Base-by-base conservation (phyloP, 2,888 invertebrate species). In the Dryadula phaetusa region DNA sequence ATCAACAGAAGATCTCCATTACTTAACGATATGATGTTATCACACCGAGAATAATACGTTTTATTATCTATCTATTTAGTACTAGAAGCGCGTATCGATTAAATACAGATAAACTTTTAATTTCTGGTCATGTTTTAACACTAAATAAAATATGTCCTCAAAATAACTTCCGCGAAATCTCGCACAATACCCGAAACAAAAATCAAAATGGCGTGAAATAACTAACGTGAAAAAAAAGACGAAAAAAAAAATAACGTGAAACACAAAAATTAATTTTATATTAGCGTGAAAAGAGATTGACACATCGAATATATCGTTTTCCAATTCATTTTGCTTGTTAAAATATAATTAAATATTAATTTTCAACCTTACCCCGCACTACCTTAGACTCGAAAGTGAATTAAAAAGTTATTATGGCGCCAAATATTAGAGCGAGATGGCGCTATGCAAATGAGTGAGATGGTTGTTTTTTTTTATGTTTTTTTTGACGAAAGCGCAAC, bases 231-330 rank as follows among this genome's bases (percentile, higher is more conserved):
- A 34, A 8, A 34, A 34, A 10, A 2, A 34, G 34, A 6, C 6
- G 10, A 34, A 34, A 47, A 32, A 52, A 52, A 25, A 56, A 22
- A 56, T 8, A n/a, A 22, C 16, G 16, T 25, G 37, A 62, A 44
- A 42, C 81, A 80, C 73, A 84, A 84, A 84, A 87, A 91, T 90
- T 90, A 90, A 92, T 88, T 90, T 88, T 83, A 88, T 88, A 91
- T 90, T 90, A 90, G 82, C 82, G 80, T 77, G 87, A 91, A 90
- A 87, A 84, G 86, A 88, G 88, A 90, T 88, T 86, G 92, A 92
- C 92, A 90, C 82, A 76, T 85, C 79, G 81, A 82, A 81, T 83
- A 76, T 89, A 91, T 92, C 88, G 84, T 86, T 92, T 92, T 92
- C 91, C 88, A 90, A 89, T 88, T 89, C 89, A 91, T 86, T 60